Percentiles rank a stretch among this genome's conserved stretches.
Evolutionary conservation across 1,140 invertebrate genomes (phyloP).

Genomic region (Ceratoteleas bidentatus): DNA sequence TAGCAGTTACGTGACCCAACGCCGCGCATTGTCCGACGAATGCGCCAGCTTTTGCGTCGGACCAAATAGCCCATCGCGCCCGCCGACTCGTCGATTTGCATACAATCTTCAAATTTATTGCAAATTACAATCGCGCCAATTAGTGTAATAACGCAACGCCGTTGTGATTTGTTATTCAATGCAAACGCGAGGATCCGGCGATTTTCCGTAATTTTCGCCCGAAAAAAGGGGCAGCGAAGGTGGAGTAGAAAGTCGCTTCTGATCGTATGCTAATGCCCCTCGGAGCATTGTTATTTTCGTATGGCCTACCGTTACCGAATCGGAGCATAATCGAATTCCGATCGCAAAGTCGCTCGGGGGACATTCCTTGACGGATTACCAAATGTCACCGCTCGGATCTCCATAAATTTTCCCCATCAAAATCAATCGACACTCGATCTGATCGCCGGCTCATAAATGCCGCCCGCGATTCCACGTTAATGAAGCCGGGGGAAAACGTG

Average conservation of each 20-base stretch:
- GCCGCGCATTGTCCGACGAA: neutral
- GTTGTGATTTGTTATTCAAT: conserved; percentile 37
- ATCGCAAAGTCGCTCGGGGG: neutral
- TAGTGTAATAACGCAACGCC: neutral
- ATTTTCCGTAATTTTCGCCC: conserved; percentile 30
- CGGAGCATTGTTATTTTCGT: conserved; percentile 22
- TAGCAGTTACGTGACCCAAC: neutral
- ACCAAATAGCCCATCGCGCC: too few relatives aligned
- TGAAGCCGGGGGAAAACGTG: neutral
- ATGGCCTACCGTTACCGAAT: conserved; percentile 14
- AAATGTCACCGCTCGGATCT: conserved; percentile 3
- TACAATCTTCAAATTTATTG: neutral
- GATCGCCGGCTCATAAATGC: too few relatives aligned
- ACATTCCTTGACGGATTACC: conserved; percentile 20
- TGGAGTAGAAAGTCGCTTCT: conserved; percentile 38
- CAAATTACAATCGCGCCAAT: conserved; percentile 8
- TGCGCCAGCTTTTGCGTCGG: neutral
- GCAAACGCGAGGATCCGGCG: conserved; percentile 28
- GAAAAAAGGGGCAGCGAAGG: conserved; percentile 6
- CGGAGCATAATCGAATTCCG: conserved; percentile 8
- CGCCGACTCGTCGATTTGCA: neutral
- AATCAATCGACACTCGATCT: conserved; percentile 15
- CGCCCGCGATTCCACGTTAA: too few relatives aligned
- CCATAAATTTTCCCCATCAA: conserved; percentile 5
- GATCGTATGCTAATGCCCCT: conserved; percentile 29